A percentile compares a stretch with the other conserved stretches of the same genome.
These are phyloP conservation scores for Nansenia antarctica DNA, from an alignment of 2,113 vertebrate genomes.

Conservation along the genomic window DNA sequence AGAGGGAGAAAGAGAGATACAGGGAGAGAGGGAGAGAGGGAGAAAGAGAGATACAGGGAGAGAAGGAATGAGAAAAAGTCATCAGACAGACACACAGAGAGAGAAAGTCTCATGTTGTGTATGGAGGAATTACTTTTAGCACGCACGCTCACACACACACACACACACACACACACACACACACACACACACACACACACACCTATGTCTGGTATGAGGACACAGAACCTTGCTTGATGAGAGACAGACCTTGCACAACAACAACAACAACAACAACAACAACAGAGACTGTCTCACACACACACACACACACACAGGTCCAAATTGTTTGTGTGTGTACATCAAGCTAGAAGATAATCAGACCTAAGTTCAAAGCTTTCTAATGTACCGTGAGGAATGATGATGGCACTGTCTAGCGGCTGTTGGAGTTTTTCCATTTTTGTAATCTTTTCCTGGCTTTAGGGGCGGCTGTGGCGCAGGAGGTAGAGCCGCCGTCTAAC, in stretches of 20 bases:
- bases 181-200: neutral
- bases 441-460: neutral
- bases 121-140: neutral
- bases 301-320: neutral
- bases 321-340: conserved; percentile 25
- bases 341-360: conserved; percentile 25
- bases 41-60: conserved; percentile 4
- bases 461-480: too few species aligned
- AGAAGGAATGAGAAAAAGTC: neutral
- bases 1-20: too few species aligned
- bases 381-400: conserved; percentile 52
- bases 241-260: too few species aligned
- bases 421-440: neutral
- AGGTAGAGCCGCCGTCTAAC: too few species aligned
- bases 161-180: neutral
- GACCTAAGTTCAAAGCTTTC: conserved; percentile 50
- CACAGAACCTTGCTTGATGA: too few species aligned
- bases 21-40: too few species aligned
- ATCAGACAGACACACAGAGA: neutral
- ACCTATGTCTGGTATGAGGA: too few species aligned
- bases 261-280: too few species aligned
- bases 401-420: conserved; percentile 15
- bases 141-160: neutral
- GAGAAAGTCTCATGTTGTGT: neutral
- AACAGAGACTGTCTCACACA: neutral